These are phyloP conservation scores for Diabrotica balteata DNA, from an alignment of 2,888 invertebrate genomes.

Conservation along the genomic window DNA sequence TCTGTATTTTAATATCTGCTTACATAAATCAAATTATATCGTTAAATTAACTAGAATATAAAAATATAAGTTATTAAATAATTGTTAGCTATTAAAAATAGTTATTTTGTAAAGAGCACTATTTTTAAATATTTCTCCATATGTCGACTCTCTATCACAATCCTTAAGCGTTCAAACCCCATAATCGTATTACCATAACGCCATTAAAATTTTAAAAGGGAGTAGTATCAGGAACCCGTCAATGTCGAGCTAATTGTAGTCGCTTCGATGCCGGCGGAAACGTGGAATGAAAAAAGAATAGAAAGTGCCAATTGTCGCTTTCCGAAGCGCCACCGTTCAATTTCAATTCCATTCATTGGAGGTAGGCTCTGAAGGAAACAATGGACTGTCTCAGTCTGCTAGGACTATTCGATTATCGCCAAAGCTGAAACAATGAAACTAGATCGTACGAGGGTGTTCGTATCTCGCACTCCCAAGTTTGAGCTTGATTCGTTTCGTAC, in stretches of 20 bases:
- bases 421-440: conserved; percentile 7
- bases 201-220: too few species aligned
- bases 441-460: neutral
- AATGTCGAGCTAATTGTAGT: neutral
- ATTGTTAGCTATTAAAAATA: too few species aligned
- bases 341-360: conserved; percentile 13
- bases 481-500: neutral
- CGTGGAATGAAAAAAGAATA: neutral
- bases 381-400: conserved; percentile 14
- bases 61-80: too few species aligned
- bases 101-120: too few species aligned
- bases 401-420: conserved; percentile 16
- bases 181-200: too few species aligned
- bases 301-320: neutral
- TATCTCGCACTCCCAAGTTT: neutral
- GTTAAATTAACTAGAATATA: too few species aligned
- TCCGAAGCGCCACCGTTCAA: neutral
- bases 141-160: too few species aligned
- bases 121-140: too few species aligned
- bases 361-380: conserved; percentile 17
- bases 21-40: too few species aligned
- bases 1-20: too few species aligned
- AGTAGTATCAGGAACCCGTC: neutral
- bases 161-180: too few species aligned
- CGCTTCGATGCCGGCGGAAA: neutral